Conservation (phyloP, 2,888 invertebrate genomes). For the Liopterus haemorrhoidalis region DNA sequence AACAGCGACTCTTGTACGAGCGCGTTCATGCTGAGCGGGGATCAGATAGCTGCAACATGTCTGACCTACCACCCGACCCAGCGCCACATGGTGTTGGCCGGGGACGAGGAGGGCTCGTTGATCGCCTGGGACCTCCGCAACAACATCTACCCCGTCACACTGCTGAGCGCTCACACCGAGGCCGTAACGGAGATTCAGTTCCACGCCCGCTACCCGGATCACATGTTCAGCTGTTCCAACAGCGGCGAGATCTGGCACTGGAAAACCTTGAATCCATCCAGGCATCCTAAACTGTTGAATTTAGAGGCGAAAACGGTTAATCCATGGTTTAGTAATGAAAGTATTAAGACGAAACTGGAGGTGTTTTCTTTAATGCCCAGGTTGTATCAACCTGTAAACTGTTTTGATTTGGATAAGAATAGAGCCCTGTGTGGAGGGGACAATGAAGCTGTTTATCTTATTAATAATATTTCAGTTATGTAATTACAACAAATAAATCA, state of each 20-base stretch:
- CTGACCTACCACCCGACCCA: slow-evolving; percentile 82
- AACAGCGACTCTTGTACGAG: slow-evolving; percentile 57
- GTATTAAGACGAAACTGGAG: too few relatives aligned
- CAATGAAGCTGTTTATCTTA: too few relatives aligned
- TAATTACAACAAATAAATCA: too few relatives aligned
- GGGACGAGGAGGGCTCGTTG: slow-evolving; percentile 79
- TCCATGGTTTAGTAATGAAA: too few relatives aligned
- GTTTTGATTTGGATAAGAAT: too few relatives aligned
- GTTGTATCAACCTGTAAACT: too few relatives aligned
- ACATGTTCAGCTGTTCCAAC: slow-evolving; percentile 73
- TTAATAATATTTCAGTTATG: too few relatives aligned
- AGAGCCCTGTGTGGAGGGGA: too few relatives aligned
- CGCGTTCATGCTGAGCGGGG: slow-evolving; percentile 69
- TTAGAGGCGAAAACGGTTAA: slow-evolving; percentile 27
- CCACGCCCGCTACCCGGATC: slow-evolving; percentile 78
- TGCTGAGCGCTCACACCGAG: slow-evolving; percentile 70
- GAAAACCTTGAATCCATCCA: slow-evolving; percentile 55
- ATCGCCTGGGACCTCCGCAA: slow-evolving; percentile 88
- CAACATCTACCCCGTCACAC: slow-evolving; percentile 73
- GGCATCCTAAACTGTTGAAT: slow-evolving; percentile 22
- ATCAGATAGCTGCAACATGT: slow-evolving; percentile 67
- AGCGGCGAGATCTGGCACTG: slow-evolving; percentile 88
- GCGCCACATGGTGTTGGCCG: slow-evolving; percentile 74
- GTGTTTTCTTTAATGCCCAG: too few relatives aligned
- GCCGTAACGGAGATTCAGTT: slow-evolving; percentile 81